Evolutionary conservation across 2,888 invertebrate genomes (phyloP), one percentile per base, ranked within the genome.

Genomic region (Rapana venosa): DNA sequence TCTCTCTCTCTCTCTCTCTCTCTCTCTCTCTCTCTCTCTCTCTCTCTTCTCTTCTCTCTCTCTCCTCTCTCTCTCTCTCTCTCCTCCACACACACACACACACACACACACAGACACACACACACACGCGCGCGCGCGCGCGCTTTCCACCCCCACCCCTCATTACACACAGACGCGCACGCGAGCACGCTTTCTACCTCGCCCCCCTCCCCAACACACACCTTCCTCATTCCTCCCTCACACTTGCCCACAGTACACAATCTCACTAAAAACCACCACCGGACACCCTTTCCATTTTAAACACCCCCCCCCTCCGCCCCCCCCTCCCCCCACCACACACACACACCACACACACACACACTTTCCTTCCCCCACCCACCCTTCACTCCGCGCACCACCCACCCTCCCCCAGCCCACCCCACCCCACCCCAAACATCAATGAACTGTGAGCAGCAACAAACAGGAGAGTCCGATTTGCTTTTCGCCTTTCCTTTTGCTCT

Each of bases 381-480:
- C 86, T 58, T 17, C 32, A 30, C 8, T 66, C 86, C 61, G 6
- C 86, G 13, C 30, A 30, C 36, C 58, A 61, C 5, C 66, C 66
- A 56, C 79, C 26, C 32, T 32, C 74, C 30, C 81, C 87, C 74
- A 20, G 6, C 66, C 86, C 15, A 26, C 61, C 66, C 32, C 58
- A 56, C 85, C n/a, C 56, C 26, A 26, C 30, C 32, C 58, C 11
- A 70, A 70, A 87, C 87, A 74, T 87, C 87, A 87, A 87, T 70
- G 74, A 8, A 87, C 74, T 74, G 13, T 5, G 36, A 56, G 84
- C 22, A 56, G n/a, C 56, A 84, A 84, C 56, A 84, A 26, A 56
- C 84, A 84, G 32, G 26, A 84, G 22, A 84, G 84, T 17, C 84
- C 11, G 56, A 17, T 26, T 84, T 84, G 56, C 84, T 84, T 58